Percentiles rank a stretch among this genome's conserved stretches.
phyloP scores from a whole-genome alignment of 1,140 invertebrate genomes.

The Drosophila pseudoananassae region DNA sequence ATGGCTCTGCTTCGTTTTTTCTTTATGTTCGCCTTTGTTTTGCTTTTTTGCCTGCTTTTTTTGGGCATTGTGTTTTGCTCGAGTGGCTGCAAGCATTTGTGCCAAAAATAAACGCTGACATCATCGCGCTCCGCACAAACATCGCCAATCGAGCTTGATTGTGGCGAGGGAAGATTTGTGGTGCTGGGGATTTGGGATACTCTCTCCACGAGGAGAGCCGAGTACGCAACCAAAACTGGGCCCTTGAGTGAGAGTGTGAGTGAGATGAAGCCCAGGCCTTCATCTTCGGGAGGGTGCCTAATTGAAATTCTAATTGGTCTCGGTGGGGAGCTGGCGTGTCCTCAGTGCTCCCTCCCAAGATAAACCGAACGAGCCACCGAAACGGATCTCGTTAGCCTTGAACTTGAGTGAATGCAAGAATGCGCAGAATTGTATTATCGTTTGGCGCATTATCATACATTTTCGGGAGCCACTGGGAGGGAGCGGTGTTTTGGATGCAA shows the following conservation, averaged over 20 bases:
- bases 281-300: conserved; percentile 32
- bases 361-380: background rate
- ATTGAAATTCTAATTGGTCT: conserved; percentile 61
- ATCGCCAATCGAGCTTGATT: conserved; percentile 68
- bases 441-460: conserved; percentile 15
- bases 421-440: conserved; percentile 15
- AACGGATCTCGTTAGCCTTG: conserved; percentile 63
- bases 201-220: conserved; percentile 15
- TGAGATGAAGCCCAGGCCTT: conserved; percentile 34
- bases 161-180: conserved; percentile 5
- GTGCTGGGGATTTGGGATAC: background rate
- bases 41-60: conserved; percentile 52
- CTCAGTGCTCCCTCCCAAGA: background rate
- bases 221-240: conserved; percentile 2
- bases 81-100: conserved; percentile 54
- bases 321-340: background rate
- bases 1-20: conserved; percentile 18
- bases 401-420: conserved; percentile 54
- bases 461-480: background rate
- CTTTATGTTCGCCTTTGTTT: conserved; percentile 65
- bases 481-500: background rate
- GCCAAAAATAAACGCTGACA: conserved; percentile 81
- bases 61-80: conserved; percentile 52
- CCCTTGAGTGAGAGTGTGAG: conserved; percentile 56
- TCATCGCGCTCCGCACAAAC: conserved; percentile 56